A percentile compares a stretch with the other conserved stretches of the same genome.
These are phyloP conservation scores for Aphelinus atriplicis DNA, from an alignment of 1,140 invertebrate genomes.

Conservation along the genomic window DNA sequence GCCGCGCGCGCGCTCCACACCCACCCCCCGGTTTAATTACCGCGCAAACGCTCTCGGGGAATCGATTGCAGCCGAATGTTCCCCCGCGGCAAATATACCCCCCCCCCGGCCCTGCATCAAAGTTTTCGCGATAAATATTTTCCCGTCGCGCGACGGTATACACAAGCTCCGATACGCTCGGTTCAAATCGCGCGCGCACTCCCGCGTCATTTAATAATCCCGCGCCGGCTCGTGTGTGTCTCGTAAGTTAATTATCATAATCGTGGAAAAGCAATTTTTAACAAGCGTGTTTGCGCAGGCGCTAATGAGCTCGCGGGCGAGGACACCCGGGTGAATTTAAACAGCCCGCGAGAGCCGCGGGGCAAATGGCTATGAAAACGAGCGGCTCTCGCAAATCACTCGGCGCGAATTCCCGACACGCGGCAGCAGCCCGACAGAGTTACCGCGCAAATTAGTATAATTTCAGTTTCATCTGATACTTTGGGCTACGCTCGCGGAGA, in stretches of 20 bases:
- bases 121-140: not conserved
- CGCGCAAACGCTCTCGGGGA: conserved; percentile 3
- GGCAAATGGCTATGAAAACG: too few relatives aligned
- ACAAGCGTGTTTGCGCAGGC: not conserved
- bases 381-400: too few relatives aligned
- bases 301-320: not conserved
- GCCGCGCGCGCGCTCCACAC: too few relatives aligned
- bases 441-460: too few relatives aligned
- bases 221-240: not conserved
- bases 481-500: too few relatives aligned
- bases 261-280: conserved; percentile 7
- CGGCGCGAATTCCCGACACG: too few relatives aligned
- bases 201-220: conserved; percentile 14
- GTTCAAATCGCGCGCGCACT: not conserved
- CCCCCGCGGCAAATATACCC: not conserved
- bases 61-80: conserved; percentile 19
- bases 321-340: too few relatives aligned
- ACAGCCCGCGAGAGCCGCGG: too few relatives aligned
- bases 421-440: too few relatives aligned
- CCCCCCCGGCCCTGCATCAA: too few relatives aligned
- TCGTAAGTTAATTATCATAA: conserved; percentile 6
- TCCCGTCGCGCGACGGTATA: not conserved
- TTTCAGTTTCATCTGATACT: too few relatives aligned
- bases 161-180: too few relatives aligned
- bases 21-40: not conserved